A percentile compares a stretch with the other conserved stretches of the same genome.
Evolutionary conservation across 2,888 invertebrate species (phyloP).

Genomic region (Parasteatoda lunata): DNA sequence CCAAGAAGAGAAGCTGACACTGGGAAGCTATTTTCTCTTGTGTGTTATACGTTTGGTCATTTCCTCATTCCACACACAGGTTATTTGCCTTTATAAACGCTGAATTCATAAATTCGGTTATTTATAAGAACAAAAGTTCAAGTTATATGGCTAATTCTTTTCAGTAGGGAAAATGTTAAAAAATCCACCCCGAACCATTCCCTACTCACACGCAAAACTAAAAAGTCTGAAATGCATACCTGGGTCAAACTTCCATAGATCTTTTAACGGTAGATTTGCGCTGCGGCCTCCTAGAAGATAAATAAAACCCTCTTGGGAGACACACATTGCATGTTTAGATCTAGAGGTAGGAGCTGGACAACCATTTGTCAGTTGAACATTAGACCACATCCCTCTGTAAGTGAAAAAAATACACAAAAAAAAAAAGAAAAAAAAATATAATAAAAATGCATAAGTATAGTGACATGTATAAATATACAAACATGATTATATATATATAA

Average conservation of each 20-base stretch:
- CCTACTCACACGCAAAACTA: no score
- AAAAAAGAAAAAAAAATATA: neutral
- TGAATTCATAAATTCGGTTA: no score
- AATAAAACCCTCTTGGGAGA: conserved; percentile 78
- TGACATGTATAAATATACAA: neutral
- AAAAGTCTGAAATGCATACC: conserved; percentile 76
- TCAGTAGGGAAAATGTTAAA: no score
- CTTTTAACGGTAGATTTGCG: conserved; percentile 85
- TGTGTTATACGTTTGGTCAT: no score
- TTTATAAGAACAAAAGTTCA: no score
- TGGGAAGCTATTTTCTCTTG: no score
- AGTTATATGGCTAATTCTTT: no score
- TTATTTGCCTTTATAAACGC: no score
- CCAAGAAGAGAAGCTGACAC: no score
- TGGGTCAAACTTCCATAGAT: conserved; percentile 88
- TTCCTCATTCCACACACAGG: no score
- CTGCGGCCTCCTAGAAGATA: conserved; percentile 90
- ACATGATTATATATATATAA: no score
- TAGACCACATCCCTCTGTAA: conserved; percentile 71
- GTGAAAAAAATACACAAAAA: neutral
- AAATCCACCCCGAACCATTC: no score
- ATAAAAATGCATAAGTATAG: neutral
- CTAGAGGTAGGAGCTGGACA: conserved; percentile 80
- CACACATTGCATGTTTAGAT: conserved; percentile 87
- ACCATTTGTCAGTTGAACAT: conserved; percentile 69